A percentile compares a stretch with the other conserved stretches of the same genome.
These are phyloP conservation scores for Diabrotica virgifera DNA, from an alignment of 1,140 invertebrate species.

Conservation along the genomic window DNA sequence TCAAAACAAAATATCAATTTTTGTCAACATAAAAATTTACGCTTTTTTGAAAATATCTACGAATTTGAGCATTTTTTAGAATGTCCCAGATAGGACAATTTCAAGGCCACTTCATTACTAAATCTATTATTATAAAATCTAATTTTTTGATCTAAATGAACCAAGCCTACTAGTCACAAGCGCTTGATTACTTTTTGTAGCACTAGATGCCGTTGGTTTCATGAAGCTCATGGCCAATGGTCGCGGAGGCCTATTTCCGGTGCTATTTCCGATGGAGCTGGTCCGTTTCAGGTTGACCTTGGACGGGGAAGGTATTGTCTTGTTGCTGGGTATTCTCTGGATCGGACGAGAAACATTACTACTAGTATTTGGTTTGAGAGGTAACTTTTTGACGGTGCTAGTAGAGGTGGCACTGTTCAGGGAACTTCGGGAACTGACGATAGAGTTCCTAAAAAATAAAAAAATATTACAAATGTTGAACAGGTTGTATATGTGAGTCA, in stretches of 20 bases:
- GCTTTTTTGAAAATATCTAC: background rate
- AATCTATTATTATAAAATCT: conserved; percentile 3
- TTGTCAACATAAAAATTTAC: background rate
- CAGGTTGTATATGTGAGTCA: no score
- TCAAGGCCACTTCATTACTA: conserved; percentile 1
- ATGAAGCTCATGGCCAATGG: conserved; percentile 39
- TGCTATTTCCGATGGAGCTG: conserved; percentile 21
- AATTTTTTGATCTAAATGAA: conserved; percentile 31
- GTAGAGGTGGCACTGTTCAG: conserved; percentile 78
- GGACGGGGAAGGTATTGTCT: conserved; percentile 15
- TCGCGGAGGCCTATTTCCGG: conserved; percentile 32
- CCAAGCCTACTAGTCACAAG: conserved; percentile 9
- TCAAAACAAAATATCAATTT: background rate
- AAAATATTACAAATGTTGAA: background rate
- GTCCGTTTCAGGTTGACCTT: conserved; percentile 26
- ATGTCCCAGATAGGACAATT: background rate
- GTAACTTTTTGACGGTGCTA: conserved; percentile 69
- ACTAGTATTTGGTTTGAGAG: conserved; percentile 41
- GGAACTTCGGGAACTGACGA: conserved; percentile 78
- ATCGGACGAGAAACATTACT: conserved; percentile 28
- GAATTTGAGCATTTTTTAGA: background rate
- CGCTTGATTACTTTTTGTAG: conserved; percentile 38
- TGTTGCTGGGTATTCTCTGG: conserved; percentile 40
- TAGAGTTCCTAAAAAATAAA: conserved; percentile 57
- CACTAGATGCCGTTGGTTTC: conserved; percentile 46